Evolutionary conservation across 1,140 invertebrate species (phyloP).

Genomic region (Drosophila nasuta): DNA sequence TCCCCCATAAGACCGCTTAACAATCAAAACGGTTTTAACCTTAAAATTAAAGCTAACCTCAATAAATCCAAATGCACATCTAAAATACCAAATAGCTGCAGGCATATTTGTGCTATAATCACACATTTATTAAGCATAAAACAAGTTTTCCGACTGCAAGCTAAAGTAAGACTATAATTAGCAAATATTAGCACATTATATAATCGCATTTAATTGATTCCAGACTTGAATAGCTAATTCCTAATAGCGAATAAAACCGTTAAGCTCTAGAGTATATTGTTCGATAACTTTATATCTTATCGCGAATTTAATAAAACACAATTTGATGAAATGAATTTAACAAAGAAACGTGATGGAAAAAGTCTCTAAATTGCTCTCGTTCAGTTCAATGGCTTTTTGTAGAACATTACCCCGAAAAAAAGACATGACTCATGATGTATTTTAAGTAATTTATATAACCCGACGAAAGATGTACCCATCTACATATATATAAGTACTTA

Average conservation of each 20-base stretch:
- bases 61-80: neutral
- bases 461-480: neutral
- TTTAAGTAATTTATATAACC: neutral
- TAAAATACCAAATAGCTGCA: no score
- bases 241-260: neutral
- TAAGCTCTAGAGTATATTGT: neutral
- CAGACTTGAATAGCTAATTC: neutral
- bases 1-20: neutral
- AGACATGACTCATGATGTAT: neutral
- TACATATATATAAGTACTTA: neutral
- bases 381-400: slow-evolving; percentile 4
- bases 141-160: neutral
- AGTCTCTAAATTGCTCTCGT: neutral
- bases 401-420: slow-evolving; percentile 53
- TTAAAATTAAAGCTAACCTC: neutral
- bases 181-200: neutral
- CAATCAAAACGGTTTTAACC: neutral
- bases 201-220: neutral
- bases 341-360: slow-evolving; percentile 9
- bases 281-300: neutral
- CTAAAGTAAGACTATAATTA: neutral
- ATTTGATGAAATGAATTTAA: neutral
- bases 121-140: neutral
- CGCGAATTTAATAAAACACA: neutral
- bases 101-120: no score